Conservation (phyloP, 2,113 vertebrate genomes). For the Cololabis saira region DNA sequence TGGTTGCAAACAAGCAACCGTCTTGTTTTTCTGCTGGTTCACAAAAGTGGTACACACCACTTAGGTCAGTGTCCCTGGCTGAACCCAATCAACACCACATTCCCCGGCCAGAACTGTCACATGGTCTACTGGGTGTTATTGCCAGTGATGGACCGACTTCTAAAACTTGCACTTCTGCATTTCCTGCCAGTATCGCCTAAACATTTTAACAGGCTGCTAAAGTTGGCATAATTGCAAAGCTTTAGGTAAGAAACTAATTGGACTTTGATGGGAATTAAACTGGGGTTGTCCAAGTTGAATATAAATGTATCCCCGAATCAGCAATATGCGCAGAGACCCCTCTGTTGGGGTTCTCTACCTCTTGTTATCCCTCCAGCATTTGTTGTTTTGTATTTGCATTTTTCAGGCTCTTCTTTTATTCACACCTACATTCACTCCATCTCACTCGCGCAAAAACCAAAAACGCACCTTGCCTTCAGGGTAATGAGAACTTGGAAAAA, state of each 20-base stretch:
- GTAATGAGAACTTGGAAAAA: slow-evolving; percentile 2
- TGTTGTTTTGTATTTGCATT: slow-evolving; percentile 7
- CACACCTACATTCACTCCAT: neutral
- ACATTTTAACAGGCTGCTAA: too few relatives aligned
- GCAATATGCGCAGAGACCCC: neutral
- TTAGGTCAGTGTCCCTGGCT: too few relatives aligned
- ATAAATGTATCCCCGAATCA: neutral
- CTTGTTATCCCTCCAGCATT: neutral
- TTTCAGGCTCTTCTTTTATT: neutral
- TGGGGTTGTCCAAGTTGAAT: slow-evolving; percentile 1
- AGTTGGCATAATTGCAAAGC: slow-evolving; percentile 4
- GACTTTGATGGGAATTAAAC: slow-evolving; percentile 4
- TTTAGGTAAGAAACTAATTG: slow-evolving; percentile 14
- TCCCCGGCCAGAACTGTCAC: too few relatives aligned
- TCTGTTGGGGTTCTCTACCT: slow-evolving; percentile 1
- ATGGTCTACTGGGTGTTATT: too few relatives aligned
- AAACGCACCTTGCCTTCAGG: neutral
- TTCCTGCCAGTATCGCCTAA: too few relatives aligned
- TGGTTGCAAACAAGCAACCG: too few relatives aligned
- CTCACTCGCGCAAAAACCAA: neutral
- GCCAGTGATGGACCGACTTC: too few relatives aligned
- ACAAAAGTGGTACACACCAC: too few relatives aligned
- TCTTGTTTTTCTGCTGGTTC: too few relatives aligned
- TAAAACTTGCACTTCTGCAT: too few relatives aligned
- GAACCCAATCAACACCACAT: too few relatives aligned